Conservation (phyloP, 64 coral and sea anemone genomes). For the Porites lutea region DNA sequence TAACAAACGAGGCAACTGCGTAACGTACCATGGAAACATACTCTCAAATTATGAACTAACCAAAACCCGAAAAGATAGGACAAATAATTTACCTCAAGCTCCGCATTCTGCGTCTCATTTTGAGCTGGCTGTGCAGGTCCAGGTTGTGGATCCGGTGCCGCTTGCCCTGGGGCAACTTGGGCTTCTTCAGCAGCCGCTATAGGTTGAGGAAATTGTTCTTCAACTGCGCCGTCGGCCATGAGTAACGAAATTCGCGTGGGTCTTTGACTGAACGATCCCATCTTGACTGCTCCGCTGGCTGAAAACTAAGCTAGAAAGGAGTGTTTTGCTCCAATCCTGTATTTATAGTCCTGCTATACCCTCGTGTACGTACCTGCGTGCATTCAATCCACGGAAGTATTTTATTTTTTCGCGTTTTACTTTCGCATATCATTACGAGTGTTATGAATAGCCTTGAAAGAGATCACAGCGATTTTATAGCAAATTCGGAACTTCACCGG, state of each 20-base stretch:
- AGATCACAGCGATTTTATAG: too few species aligned
- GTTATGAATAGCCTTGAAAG: too few species aligned
- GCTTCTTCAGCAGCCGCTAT: not conserved
- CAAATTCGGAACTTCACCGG: too few species aligned
- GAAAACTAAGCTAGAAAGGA: too few species aligned
- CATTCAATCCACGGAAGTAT: too few species aligned
- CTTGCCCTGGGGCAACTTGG: not conserved
- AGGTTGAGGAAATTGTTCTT: not conserved
- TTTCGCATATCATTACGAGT: too few species aligned
- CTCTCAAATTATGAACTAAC: not conserved
- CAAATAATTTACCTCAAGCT: not conserved
- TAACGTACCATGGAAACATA: not conserved
- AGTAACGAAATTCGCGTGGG: not conserved
- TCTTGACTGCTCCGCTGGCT: too few species aligned
- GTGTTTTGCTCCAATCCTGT: too few species aligned
- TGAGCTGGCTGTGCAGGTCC: not conserved
- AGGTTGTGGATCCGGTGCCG: not conserved
- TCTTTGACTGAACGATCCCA: too few species aligned
- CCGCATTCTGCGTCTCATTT: not conserved
- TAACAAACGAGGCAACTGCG: not conserved
- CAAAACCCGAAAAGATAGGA: not conserved
- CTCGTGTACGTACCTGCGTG: too few species aligned
- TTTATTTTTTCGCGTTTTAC: too few species aligned
- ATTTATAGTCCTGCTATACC: too few species aligned
- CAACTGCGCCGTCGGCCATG: not conserved